Evolutionary conservation across 2,113 vertebrate species (phyloP), one percentile per base, ranked within the genome.

Genomic region (Pardalotus punctatus): DNA sequence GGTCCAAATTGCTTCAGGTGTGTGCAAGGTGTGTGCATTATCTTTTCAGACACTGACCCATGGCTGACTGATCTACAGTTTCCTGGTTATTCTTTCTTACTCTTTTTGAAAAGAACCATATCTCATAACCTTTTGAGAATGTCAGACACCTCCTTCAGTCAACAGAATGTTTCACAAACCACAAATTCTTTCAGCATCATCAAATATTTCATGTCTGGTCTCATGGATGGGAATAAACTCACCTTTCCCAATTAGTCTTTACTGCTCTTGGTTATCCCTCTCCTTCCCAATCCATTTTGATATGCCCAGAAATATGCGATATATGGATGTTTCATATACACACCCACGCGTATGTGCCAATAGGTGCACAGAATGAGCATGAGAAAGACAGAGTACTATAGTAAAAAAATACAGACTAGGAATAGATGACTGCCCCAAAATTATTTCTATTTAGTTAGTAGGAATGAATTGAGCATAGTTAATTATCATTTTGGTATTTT

Each of bases 281-380:
- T 53, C 13, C 24, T 66, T 60, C 24, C 11, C 12, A 38, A 60
- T 12, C 6, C 3, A 38, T 66, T 66, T 58, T 38, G 38, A 45
- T 38, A 74, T n/a, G 4, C 15, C 19, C 28, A 58, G 28, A 81
- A 50, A 28, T 51, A 15, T 45, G 4, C n/a, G 27, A 35, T 28
- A 18, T 27, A 21, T 0, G 0, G 13, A 21, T 45, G 5, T 31
- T 51, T 28, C 53, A 9, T 33, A 24, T 31, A 25, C 6, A 57
- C 5, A 54, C 2, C 2, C 17, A 7, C 19, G 14, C n/a, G 11
- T 27, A 35, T 6, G 4, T 70, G 20, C 10, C 36, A 6, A 50
- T 2, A 45, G 5, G 13, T 50, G 4, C 10, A 65, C 6, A 50
- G 7, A 58, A 36, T 14, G 6, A 62, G 20, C 19, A 28, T 40